Percentiles rank a stretch among this genome's conserved stretches.
These are phyloP conservation scores for Amblyopsis rosae DNA, from an alignment of 2,113 vertebrate species.

Conservation along the genomic window DNA sequence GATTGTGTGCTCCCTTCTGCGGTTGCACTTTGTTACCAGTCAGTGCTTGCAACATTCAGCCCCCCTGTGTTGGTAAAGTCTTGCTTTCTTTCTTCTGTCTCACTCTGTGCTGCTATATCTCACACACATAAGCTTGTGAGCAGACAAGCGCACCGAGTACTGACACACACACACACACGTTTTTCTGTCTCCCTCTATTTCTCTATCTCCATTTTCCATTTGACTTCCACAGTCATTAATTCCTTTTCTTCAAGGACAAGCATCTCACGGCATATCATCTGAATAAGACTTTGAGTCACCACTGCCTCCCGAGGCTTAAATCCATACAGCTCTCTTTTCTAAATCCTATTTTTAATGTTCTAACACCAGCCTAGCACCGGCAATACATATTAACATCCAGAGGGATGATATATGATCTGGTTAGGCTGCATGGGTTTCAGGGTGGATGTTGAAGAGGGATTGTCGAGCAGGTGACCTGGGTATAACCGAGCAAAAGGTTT, in stretches of 20 bases:
- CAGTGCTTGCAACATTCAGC: constrained; percentile 58
- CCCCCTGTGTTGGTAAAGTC: constrained; percentile 47
- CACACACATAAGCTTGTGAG: constrained; percentile 31
- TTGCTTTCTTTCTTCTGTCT: constrained; percentile 26
- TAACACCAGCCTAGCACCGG: constrained; percentile 67
- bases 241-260: constrained; percentile 78
- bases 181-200: constrained; percentile 23
- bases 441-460: constrained; percentile 54
- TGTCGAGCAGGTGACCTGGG: constrained; percentile 52
- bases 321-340: constrained; percentile 56
- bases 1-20: constrained; percentile 69
- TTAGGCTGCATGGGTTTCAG: constrained; percentile 54
- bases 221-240: constrained; percentile 71
- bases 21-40: constrained; percentile 65
- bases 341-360: constrained; percentile 69
- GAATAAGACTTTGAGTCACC: constrained; percentile 71
- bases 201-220: constrained; percentile 52
- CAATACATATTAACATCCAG: constrained; percentile 75
- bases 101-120: constrained; percentile 10
- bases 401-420: constrained; percentile 55
- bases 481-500: constrained; percentile 24
- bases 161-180: constrained; percentile 16
- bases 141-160: constrained; percentile 37
- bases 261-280: constrained; percentile 72
- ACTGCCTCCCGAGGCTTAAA: constrained; percentile 69